Base-by-base conservation (phyloP, 2,797 vertebrate species). In the Lerista edwardsae region DNA sequence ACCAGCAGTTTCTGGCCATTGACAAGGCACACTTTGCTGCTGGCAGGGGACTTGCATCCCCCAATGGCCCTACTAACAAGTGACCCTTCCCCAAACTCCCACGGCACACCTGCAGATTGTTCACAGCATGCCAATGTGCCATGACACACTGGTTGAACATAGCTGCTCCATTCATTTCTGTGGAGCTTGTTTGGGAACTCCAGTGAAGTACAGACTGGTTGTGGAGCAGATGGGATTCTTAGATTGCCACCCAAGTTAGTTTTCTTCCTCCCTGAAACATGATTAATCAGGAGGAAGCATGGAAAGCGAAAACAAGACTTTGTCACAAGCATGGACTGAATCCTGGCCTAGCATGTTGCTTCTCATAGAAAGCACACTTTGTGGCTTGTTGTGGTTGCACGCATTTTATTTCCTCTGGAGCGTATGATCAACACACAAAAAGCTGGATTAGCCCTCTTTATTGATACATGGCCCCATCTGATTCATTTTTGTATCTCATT, bases 401-500 rank as follows among this genome's bases (percentile, higher is more conserved):
- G 62, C 69, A n/a, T 65, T 23, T 6, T 51, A 23, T 12, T n/a
- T 0, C 0, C n/a, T 67, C 9, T 21, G 10, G 59, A 75, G 64
- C 71, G 1, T 47, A 51, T 15, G 51, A 25, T 1, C 57, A 75
- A n/a, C 14, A 36, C 55, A 86, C 55, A 78, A 61, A 2, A 27
- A 6, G 31, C 34, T 14, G 0, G 25, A 5, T 36, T 17, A 47
- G n/a, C n/a, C n/a, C 6, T 3, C 25, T 34, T 41, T 79, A 61
- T 6, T 62, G 15, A 2, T 34, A 55, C 65, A 65, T 0, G 1
- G 17, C 6, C 55, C 21, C 4, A 4, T 62, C 47, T 17, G 39
- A 27, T 0, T 1, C 5, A 41, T 7, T 2, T 14, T 14, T 23
- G 21, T 39, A 1, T 11, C 29, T 44, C 25, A 51, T 62, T 59